These are phyloP conservation scores for Phalacrocorax aristotelis DNA, from an alignment of 2,113 vertebrate genomes.

Conservation along the genomic window DNA sequence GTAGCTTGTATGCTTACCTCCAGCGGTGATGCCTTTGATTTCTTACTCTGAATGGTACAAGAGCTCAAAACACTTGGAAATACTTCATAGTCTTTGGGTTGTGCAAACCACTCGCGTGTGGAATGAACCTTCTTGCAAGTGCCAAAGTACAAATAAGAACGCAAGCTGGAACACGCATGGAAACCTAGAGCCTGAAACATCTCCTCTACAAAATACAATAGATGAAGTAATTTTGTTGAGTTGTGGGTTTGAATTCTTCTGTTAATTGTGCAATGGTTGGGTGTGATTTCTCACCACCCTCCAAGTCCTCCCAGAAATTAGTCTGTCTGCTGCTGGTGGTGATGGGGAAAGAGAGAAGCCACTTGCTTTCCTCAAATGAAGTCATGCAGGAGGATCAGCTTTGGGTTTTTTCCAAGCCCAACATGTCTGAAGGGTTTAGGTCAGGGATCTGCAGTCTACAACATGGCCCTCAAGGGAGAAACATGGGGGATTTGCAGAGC, in stretches of 20 bases:
- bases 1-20: background rate
- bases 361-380: background rate
- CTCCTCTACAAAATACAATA: background rate
- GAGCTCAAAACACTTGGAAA: background rate
- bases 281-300: background rate
- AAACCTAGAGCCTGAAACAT: background rate
- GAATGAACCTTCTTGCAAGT: background rate
- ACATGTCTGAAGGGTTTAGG: background rate
- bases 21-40: background rate
- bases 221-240: background rate
- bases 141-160: background rate
- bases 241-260: background rate
- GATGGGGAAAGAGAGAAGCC: background rate
- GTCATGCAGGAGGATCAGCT: background rate
- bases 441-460: background rate
- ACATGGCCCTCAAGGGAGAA: background rate
- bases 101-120: background rate
- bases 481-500: background rate
- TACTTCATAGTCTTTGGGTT: background rate
- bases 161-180: background rate
- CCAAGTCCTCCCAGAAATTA: background rate
- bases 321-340: background rate
- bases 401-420: background rate
- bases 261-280: background rate
- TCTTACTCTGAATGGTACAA: background rate